Percentiles rank a stretch among this genome's conserved stretches.
Evolutionary conservation across 2,888 invertebrate species (phyloP).

Genomic region (Nephrotoma appendiculata): DNA sequence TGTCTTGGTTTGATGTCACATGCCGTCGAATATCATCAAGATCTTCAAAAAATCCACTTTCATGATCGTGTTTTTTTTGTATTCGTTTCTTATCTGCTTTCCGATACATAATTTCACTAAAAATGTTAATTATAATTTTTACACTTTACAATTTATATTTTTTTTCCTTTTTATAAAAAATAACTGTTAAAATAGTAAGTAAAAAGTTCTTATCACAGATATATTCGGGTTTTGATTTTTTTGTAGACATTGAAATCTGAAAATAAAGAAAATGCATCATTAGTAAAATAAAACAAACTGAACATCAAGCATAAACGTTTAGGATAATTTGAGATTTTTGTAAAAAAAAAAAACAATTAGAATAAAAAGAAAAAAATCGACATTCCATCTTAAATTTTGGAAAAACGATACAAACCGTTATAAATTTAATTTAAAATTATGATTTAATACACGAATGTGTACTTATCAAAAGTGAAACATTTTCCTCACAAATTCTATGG

Average conservation of each 20-base stretch:
- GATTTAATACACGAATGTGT: too few species aligned
- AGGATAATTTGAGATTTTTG: too few species aligned
- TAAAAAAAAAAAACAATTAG: too few species aligned
- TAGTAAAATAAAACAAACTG: too few species aligned
- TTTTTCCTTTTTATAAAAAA: not conserved
- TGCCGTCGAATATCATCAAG: slow-evolving; percentile 17
- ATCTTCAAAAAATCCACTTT: slow-evolving; percentile 74
- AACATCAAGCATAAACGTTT: too few species aligned
- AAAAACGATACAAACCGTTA: too few species aligned
- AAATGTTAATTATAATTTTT: not conserved
- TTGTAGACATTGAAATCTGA: not conserved
- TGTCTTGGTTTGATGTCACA: not conserved
- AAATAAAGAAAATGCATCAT: not conserved
- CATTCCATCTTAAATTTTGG: too few species aligned
- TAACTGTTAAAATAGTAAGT: not conserved
- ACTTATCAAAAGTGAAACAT: too few species aligned
- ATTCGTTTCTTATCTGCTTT: slow-evolving; percentile 37
- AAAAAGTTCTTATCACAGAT: not conserved
- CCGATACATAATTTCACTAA: not conserved
- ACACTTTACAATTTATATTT: not conserved
- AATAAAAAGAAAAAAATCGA: too few species aligned
- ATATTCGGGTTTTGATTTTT: not conserved
- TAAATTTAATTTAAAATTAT: too few species aligned
- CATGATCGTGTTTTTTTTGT: slow-evolving; percentile 55
- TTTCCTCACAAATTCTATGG: too few species aligned